Base-by-base conservation (phyloP, 2,113 vertebrate genomes). In the Rafetus swinhoei region DNA sequence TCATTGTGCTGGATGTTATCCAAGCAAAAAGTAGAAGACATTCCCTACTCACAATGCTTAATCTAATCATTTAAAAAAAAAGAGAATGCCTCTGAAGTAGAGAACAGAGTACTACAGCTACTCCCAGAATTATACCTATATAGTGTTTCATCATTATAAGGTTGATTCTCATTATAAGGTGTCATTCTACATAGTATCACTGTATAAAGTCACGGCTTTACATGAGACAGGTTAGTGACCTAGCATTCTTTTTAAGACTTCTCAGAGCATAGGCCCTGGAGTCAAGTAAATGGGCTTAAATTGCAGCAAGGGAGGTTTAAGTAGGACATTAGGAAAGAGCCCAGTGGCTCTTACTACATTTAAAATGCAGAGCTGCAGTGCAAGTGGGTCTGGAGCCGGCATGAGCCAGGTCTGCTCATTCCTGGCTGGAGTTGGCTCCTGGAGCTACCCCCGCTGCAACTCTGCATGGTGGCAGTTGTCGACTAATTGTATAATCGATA, bases 51-150 rank as follows among this genome's bases (percentile, higher is more conserved):
- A 1, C 0, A 84, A 83, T 72, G n/a, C 35, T 25, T 79, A 95
- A 94, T 82, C 82, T 92, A 5, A 91, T 62, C 7, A 6, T 13
- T 19, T 7, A 7, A 21, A 56, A 56, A 56, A 55, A 56, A 56
- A 56, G 21, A 77, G 83, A 92, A 85, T 39, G n/a, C 39, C 56
- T 94, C 86, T 91, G 39, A 88, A 91, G 81, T 57, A 69, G 76
- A 92, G 85, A 96, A 95, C 15, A n/a, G 24, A 93, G 62, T 93
- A 85, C 85, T 79, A 85, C 79, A 86, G 2, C 81, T 92, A 56
- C 93, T 95, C 87, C 76, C 89, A 94, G 57, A 90, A 91, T 91
- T 96, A 85, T 13, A 21, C 7, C n/a, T 22, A 3, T 83, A 52
- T 11, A n/a, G 21, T 80, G 27, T 65, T 32, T 95, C 80, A 85